Evolutionary conservation across 2,888 invertebrate genomes (phyloP), one percentile per base, ranked within the genome.

Genomic region (Xanthorhoe spadicearia): DNA sequence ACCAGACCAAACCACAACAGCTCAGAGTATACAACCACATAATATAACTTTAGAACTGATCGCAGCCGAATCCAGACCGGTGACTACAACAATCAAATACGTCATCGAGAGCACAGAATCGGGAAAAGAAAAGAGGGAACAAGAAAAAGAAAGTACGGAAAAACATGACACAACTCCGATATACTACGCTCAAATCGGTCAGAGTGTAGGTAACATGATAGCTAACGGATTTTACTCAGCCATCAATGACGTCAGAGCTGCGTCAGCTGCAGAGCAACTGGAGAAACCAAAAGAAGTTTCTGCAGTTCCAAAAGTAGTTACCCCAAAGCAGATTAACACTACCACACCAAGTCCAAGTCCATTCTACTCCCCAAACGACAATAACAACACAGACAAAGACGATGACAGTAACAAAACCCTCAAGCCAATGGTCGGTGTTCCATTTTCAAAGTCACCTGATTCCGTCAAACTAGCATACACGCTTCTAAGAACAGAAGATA

Each of bases 191-290:
- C 93, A 94, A 77, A 84, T 93, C 0, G 90, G 90, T 17, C 89
- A 87, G 79, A 88, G 83, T 52, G 84, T 89, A 3, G 89, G 87
- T 0, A 84, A 83, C 70, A 82, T 85, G 48, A 82, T 90, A 49
- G 88, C 91, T 0, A 88, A 86, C 70, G 90, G 89, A 0, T 90
- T 94, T 72, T 95, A 94, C 74, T 93, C 95, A 0, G 94, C 95
- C 0, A 84, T 95, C 35, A 95, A 95, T 13, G 95, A 94, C 70
- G 93, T 94, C 23, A 94, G 95, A 81, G 94, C 94, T 0, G 95
- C 95, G 10, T 95, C 95, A 55, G 94, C 94, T 38, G 78, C 95
- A 63, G 94, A 94, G 0, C 93, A 95, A 65, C 86, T 94, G 0
- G 94, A 95, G 69, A 94, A 94, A 58, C 92, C 94, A 15, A 94